Conservation (phyloP, 2,888 invertebrate species). For the Drosophila diplacantha region DNA sequence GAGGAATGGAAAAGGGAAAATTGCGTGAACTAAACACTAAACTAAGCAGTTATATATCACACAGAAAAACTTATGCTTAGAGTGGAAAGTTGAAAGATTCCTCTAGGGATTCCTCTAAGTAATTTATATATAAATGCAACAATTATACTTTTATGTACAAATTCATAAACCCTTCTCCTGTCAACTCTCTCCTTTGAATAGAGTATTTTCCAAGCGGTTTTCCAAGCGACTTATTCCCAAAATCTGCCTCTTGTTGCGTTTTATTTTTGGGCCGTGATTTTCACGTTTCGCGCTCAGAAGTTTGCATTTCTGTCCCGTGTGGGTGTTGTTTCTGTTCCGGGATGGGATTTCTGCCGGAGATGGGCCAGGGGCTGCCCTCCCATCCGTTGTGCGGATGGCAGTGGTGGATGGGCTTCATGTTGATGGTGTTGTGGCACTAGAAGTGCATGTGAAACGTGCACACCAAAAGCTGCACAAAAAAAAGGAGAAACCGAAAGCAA, state of each 20-base stretch:
- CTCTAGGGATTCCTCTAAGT: not conserved
- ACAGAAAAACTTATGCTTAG: no score
- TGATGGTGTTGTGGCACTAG: constrained; percentile 51
- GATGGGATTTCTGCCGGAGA: constrained; percentile 3
- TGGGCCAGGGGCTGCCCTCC: not conserved
- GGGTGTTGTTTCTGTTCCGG: constrained; percentile 14
- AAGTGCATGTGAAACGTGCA: constrained; percentile 64
- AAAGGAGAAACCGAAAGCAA: constrained; percentile 29
- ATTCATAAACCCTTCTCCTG: no score
- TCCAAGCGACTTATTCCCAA: not conserved
- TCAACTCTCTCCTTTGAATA: not conserved
- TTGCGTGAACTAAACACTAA: no score
- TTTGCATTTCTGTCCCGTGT: constrained; percentile 34
- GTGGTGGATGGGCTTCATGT: constrained; percentile 19
- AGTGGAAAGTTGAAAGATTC: not conserved
- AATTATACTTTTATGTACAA: not conserved
- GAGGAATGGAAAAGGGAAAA: not conserved
- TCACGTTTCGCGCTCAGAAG: constrained; percentile 55
- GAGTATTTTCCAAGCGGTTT: constrained; percentile 25
- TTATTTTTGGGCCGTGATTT: constrained; percentile 61
- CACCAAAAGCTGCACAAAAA: constrained; percentile 28
- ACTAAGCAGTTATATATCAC: no score
- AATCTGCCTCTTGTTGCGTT: constrained; percentile 52
- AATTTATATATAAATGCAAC: accelerated
- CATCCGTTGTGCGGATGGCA: constrained; percentile 7